Conservation (phyloP, 2,888 invertebrate genomes). For the Eristalis arbustorum region DNA sequence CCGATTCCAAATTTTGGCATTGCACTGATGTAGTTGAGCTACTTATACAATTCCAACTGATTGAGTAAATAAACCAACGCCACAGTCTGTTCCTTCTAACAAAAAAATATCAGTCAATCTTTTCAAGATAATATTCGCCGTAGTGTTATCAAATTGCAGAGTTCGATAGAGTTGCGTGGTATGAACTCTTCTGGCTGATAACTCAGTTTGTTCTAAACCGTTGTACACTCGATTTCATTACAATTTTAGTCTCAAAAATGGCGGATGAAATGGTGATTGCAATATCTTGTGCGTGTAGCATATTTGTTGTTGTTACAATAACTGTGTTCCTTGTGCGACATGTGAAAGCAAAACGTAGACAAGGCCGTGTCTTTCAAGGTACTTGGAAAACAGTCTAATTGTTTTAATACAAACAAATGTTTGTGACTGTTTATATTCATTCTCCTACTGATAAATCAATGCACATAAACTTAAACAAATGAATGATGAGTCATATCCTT, state of each 20-base stretch:
- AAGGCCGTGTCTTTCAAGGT: constrained; percentile 41
- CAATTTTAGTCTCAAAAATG: neutral
- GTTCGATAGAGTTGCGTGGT: neutral
- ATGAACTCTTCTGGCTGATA: neutral
- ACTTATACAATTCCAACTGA: neutral
- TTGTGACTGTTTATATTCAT: no score
- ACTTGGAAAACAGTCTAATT: neutral
- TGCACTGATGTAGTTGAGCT: neutral
- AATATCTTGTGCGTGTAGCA: constrained; percentile 8
- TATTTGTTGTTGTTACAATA: constrained; percentile 36
- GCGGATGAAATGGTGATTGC: neutral
- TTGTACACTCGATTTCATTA: neutral
- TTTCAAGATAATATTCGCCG: constrained; percentile 9
- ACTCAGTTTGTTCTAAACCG: constrained; percentile 1
- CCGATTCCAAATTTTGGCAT: neutral
- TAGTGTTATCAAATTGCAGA: neutral
- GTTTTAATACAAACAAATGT: neutral
- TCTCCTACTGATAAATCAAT: no score
- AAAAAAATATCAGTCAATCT: neutral
- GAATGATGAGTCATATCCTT: no score
- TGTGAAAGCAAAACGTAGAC: neutral
- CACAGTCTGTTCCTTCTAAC: neutral
- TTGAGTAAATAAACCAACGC: neutral
- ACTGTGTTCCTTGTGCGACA: constrained; percentile 1
- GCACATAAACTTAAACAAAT: no score